phyloP scores from a whole-genome alignment of 2,113 vertebrate species.

The Amphiprion percula region DNA sequence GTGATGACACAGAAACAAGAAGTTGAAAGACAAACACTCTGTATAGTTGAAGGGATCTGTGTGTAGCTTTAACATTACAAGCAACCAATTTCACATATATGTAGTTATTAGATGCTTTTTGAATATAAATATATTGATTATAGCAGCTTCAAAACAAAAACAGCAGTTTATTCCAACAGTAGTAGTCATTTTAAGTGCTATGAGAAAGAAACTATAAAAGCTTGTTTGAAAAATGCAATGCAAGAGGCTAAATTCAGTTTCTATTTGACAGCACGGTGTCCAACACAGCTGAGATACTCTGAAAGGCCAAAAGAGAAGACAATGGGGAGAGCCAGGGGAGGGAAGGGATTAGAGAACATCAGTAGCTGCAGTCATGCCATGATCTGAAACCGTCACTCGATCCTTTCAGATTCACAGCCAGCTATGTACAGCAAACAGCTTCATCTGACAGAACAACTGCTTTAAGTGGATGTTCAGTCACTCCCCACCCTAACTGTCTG shows the following conservation, averaged over 20 bases:
- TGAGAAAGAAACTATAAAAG: background rate
- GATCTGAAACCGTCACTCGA: constrained; percentile 87
- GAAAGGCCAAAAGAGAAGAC: constrained; percentile 71
- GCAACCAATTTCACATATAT: too few relatives aligned
- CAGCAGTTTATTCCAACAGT: too few relatives aligned
- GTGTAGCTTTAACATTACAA: too few relatives aligned
- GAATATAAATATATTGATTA: too few relatives aligned
- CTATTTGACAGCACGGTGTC: constrained; percentile 45
- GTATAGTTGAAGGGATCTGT: too few relatives aligned
- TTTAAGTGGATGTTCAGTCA: constrained; percentile 64
- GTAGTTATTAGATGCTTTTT: too few relatives aligned
- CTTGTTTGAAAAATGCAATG: background rate
- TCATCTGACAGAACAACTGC: constrained; percentile 85
- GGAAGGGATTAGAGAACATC: constrained; percentile 64
- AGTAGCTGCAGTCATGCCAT: constrained; percentile 69
- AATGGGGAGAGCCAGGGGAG: constrained; percentile 62
- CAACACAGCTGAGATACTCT: constrained; percentile 57
- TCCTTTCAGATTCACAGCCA: constrained; percentile 84
- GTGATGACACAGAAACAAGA: too few relatives aligned
- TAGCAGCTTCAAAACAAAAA: too few relatives aligned
- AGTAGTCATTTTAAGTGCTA: too few relatives aligned
- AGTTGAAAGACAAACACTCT: too few relatives aligned
- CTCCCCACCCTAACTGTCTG: constrained; percentile 69
- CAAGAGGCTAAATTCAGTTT: constrained; percentile 27
- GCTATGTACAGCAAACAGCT: constrained; percentile 84